These are phyloP conservation scores for Epinotia bilunana DNA, from an alignment of 2,888 invertebrate genomes.

Conservation along the genomic window DNA sequence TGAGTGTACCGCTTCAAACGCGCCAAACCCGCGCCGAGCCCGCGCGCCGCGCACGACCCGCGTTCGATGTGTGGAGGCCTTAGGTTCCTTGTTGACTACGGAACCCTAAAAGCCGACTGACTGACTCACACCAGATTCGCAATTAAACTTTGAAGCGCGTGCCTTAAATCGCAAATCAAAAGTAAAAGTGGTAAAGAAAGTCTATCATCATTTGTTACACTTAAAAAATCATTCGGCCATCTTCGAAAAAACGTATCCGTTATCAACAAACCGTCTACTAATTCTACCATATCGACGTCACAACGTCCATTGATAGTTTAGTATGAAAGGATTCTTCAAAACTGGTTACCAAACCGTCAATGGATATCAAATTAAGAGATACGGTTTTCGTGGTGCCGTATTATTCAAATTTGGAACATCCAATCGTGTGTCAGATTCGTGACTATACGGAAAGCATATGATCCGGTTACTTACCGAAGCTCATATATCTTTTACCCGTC, in stretches of 20 bases:
- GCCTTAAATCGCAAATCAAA: conserved; percentile 35
- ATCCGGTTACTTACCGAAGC: conserved; percentile 16
- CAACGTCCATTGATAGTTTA: background rate
- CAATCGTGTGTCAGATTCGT: conserved; percentile 56
- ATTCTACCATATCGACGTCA: background rate
- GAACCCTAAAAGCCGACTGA: background rate
- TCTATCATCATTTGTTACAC: conserved; percentile 43
- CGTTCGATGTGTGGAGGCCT: too few relatives aligned
- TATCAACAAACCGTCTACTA: background rate
- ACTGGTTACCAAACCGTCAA: background rate
- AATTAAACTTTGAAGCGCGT: conserved; percentile 35
- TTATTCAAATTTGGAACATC: conserved; percentile 49
- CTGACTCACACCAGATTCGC: background rate
- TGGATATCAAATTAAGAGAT: background rate
- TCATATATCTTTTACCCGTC: conserved; percentile 3
- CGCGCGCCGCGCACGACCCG: too few relatives aligned
- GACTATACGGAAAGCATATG: conserved; percentile 53
- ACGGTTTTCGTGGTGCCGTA: conserved; percentile 9
- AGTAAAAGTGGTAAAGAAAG: conserved; percentile 43
- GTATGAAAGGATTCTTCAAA: background rate
- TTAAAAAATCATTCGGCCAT: conserved; percentile 36
- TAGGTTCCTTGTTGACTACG: too few relatives aligned
- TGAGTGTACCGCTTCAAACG: too few relatives aligned
- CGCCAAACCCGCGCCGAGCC: too few relatives aligned
- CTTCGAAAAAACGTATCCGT: conserved; percentile 34